A percentile compares a stretch with the other conserved stretches of the same genome.
These are phyloP conservation scores for Phorcus lineatus DNA, from an alignment of 2,888 invertebrate species.

Conservation along the genomic window DNA sequence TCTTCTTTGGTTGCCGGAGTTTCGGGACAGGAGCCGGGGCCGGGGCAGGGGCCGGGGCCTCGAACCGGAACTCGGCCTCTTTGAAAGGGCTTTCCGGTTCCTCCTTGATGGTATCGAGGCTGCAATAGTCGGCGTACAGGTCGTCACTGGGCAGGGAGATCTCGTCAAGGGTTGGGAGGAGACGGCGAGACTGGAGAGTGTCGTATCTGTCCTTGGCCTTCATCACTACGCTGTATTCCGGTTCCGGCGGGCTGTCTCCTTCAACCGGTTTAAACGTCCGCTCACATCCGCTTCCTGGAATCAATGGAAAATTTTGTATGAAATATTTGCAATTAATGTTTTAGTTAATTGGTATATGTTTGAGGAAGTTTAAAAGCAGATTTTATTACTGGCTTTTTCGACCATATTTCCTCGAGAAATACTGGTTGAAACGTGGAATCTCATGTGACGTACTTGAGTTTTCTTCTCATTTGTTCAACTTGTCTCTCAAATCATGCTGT, in stretches of 20 bases:
- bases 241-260: conserved; percentile 3
- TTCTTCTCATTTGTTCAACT: too few species aligned
- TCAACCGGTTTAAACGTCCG: background rate
- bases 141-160: background rate
- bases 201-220: background rate
- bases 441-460: too few species aligned
- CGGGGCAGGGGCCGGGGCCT: background rate
- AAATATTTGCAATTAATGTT: too few species aligned
- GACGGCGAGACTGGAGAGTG: background rate
- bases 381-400: too few species aligned
- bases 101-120: background rate
- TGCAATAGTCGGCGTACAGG: conserved; percentile 2
- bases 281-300: background rate
- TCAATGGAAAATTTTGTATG: too few species aligned
- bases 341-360: too few species aligned
- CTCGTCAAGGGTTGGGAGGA: background rate
- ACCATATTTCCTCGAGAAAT: too few species aligned
- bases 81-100: background rate
- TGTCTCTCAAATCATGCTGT: too few species aligned
- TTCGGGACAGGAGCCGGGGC: background rate
- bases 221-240: background rate
- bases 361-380: too few species aligned
- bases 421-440: too few species aligned
- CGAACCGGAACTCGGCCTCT: background rate
- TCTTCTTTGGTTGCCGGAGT: conserved; percentile 2